Evolutionary conservation across 1,140 invertebrate genomes (phyloP).

Genomic region (Megathymus violae): DNA sequence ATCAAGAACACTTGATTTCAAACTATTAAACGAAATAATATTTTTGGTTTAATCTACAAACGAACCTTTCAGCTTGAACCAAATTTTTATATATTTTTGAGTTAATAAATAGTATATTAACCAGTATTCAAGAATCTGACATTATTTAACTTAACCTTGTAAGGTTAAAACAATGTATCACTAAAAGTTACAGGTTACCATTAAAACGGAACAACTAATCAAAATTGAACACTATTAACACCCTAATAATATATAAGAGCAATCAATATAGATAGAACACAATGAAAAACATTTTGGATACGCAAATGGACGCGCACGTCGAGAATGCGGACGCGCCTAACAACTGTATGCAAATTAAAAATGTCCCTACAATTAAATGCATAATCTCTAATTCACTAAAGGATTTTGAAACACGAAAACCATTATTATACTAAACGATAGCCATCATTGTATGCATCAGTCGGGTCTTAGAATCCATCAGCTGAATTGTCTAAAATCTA

Average conservation of each 20-base stretch:
- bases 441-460: slow-evolving; percentile 33
- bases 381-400: slow-evolving; percentile 19
- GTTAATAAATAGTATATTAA: too few relatives aligned
- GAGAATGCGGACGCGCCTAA: neutral
- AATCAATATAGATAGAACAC: slow-evolving; percentile 11
- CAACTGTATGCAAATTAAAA: slow-evolving; percentile 4
- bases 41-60: neutral
- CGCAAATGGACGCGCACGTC: slow-evolving; percentile 2
- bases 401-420: slow-evolving; percentile 34
- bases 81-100: neutral
- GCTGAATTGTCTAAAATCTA: slow-evolving; percentile 27
- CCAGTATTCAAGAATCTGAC: neutral
- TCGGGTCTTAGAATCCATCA: too few relatives aligned
- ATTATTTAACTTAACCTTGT: neutral
- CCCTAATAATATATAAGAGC: slow-evolving; percentile 12
- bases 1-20: too few relatives aligned
- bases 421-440: slow-evolving; percentile 18
- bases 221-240: slow-evolving; percentile 21
- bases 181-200: neutral
- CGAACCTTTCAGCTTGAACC: neutral
- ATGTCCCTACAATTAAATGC: slow-evolving; percentile 21
- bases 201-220: slow-evolving; percentile 16
- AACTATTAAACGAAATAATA: neutral
- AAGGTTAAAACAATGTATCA: neutral
- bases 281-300: slow-evolving; percentile 15